Conservation (phyloP, 2,113 vertebrate species). For the Pontoporia blainvillei region DNA sequence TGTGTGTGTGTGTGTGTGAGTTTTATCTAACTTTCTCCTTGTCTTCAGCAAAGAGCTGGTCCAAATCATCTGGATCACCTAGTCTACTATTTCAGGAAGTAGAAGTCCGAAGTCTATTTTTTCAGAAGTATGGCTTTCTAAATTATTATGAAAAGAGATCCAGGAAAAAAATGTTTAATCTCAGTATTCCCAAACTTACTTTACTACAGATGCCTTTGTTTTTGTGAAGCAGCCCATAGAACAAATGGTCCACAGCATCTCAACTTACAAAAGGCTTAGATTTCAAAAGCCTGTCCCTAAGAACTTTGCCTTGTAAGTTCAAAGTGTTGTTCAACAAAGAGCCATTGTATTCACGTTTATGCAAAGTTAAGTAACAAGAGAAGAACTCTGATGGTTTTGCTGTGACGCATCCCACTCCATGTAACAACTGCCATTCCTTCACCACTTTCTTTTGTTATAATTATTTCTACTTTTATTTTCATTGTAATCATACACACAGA, state of each 20-base stretch:
- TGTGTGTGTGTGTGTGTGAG: fast-evolving
- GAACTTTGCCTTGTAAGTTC: constrained; percentile 32
- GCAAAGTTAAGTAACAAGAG: neutral
- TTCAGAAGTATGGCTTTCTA: neutral
- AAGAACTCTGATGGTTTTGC: neutral
- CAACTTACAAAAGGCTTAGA: constrained; percentile 37
- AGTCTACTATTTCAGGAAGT: neutral
- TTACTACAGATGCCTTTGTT: constrained; percentile 19
- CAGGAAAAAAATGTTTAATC: constrained; percentile 4
- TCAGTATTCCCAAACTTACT: neutral
- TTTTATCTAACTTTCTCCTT: neutral
- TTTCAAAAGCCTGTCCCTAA: constrained; percentile 49
- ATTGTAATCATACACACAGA: neutral
- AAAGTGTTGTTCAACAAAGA: constrained; percentile 51
- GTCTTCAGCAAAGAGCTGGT: neutral
- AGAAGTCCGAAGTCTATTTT: neutral
- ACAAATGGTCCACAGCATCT: constrained; percentile 35
- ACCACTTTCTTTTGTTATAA: neutral
- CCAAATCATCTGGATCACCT: neutral
- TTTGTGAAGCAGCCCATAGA: neutral
- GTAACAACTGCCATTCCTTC: constrained; percentile 2
- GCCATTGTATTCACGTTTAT: constrained; percentile 47
- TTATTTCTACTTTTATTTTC: neutral
- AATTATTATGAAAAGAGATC: neutral
- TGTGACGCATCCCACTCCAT: constrained; percentile 27